Percentiles rank a stretch among this genome's conserved stretches.
These are phyloP conservation scores for Tetranychus cinnabarinus DNA, from an alignment of 1,140 invertebrate species.

Conservation along the genomic window DNA sequence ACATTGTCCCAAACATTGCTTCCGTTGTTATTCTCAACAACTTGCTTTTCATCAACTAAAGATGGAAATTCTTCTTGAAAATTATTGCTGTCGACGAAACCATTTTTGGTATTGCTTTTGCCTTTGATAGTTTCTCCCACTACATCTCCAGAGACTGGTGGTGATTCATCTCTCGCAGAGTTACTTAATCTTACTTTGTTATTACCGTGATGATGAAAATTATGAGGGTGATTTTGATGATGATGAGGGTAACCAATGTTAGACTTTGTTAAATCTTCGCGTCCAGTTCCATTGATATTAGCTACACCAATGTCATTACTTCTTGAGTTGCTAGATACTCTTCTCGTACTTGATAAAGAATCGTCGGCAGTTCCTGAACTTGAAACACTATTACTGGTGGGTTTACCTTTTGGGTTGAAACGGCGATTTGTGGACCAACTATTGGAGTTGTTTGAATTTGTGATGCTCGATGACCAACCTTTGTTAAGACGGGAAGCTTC, in stretches of 20 bases:
- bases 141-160: background rate
- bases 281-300: background rate
- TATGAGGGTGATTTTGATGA: background rate
- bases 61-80: slow-evolving; percentile 21
- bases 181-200: background rate
- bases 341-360: too few species aligned
- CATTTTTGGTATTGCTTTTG: slow-evolving; percentile 5
- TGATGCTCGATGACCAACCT: too few species aligned
- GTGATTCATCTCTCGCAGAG: background rate
- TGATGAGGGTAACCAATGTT: background rate
- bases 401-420: too few species aligned
- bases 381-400: too few species aligned
- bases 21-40: background rate
- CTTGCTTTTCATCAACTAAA: background rate
- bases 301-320: too few species aligned
- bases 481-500: too few species aligned
- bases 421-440: too few species aligned
- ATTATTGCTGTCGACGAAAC: slow-evolving; percentile 11
- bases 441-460: too few species aligned
- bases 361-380: too few species aligned
- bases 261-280: background rate
- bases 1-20: background rate
- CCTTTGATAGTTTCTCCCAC: background rate
- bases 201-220: background rate
- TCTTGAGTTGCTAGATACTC: too few species aligned